These are phyloP conservation scores for Protodeltote pygarga DNA, from an alignment of 2,888 invertebrate genomes.

Conservation along the genomic window DNA sequence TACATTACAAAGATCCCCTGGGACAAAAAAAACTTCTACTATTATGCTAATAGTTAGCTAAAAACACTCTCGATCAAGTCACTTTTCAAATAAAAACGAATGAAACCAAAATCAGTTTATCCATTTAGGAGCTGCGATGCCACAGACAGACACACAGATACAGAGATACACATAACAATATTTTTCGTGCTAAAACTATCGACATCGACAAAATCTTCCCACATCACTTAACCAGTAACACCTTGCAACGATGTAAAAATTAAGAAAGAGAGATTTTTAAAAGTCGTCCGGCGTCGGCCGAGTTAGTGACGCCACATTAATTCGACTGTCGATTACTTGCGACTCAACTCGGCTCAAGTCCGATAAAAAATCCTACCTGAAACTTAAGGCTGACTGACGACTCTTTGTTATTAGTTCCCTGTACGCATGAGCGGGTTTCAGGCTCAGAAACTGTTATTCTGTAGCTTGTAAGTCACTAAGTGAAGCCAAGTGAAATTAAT, in stretches of 20 bases:
- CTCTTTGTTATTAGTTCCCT: conserved; percentile 36
- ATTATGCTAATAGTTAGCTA: not conserved
- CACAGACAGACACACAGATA: too few relatives aligned
- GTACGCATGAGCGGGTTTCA: conserved; percentile 15
- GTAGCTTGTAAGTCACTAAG: too few relatives aligned
- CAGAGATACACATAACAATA: too few relatives aligned
- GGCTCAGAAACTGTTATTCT: too few relatives aligned
- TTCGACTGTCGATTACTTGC: conserved; percentile 78
- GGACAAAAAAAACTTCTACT: too few relatives aligned
- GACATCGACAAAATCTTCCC: conserved; percentile 30
- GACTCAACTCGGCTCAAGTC: conserved; percentile 49
- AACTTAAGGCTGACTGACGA: conserved; percentile 44
- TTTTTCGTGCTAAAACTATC: conserved; percentile 6
- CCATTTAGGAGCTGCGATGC: too few relatives aligned
- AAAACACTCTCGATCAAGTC: not conserved
- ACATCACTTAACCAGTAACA: conserved; percentile 65
- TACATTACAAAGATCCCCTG: too few relatives aligned
- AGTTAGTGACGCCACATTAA: conserved; percentile 86
- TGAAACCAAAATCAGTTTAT: too few relatives aligned
- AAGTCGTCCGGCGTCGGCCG: conserved; percentile 66
- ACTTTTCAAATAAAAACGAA: not conserved
- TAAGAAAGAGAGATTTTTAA: conserved; percentile 82
- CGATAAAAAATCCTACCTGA: conserved; percentile 63
- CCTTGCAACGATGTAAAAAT: conserved; percentile 85
- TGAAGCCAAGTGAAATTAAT: too few relatives aligned